A percentile compares a stretch with the other conserved stretches of the same genome.
Evolutionary conservation across 2,888 invertebrate genomes (phyloP).

Genomic region (Amiota communis): DNA sequence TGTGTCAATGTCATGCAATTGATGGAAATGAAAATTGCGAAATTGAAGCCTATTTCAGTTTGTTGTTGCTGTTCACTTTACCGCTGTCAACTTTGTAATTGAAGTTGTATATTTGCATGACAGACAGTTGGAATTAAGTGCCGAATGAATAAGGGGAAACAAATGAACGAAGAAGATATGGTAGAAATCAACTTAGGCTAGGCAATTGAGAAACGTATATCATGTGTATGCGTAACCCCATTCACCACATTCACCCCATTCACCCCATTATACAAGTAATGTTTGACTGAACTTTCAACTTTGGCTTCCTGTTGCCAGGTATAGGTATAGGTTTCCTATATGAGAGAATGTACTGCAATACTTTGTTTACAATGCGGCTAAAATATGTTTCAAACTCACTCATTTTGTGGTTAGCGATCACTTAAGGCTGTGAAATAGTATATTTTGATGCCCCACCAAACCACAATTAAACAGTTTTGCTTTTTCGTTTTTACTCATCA

Average conservation of each 20-base stretch:
- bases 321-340: too few relatives aligned
- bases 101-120: conserved; percentile 27
- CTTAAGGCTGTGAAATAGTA: not conserved
- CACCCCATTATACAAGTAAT: not conserved
- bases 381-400: not conserved
- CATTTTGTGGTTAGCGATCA: not conserved
- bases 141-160: too few relatives aligned
- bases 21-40: conserved; percentile 21
- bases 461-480: conserved; percentile 18
- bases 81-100: conserved; percentile 24
- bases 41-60: conserved; percentile 15
- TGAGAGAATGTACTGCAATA: too few relatives aligned
- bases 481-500: conserved; percentile 10
- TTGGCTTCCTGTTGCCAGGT: not conserved
- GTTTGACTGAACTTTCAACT: not conserved
- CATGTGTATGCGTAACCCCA: not conserved
- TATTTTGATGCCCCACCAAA: not conserved
- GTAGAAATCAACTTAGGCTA: too few relatives aligned
- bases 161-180: too few relatives aligned
- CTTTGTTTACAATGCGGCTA: not conserved
- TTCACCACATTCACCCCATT: not conserved
- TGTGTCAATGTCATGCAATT: conserved; percentile 12
- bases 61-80: conserved; percentile 1
- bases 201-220: not conserved
- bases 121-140: conserved; percentile 16